Percentiles rank a stretch among this genome's conserved stretches.
Evolutionary conservation across 2,797 vertebrate genomes (phyloP).

Genomic region (Micrastur ruficollis): DNA sequence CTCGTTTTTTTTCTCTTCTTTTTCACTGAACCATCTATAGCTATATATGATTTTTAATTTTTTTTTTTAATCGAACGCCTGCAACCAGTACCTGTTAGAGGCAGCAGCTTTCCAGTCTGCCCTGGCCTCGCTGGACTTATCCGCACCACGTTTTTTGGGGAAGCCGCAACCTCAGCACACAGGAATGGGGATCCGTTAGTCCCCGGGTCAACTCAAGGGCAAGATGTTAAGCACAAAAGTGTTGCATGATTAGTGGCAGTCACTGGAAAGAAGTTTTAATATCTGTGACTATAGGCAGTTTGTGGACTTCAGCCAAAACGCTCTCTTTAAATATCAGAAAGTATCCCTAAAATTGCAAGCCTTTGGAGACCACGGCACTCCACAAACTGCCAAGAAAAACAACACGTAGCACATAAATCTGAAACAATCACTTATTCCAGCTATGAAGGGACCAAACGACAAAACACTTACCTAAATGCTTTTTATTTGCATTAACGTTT

Average conservation of each 20-base stretch:
- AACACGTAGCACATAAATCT: slow-evolving; percentile 24
- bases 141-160: not conserved
- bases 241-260: slow-evolving; percentile 53
- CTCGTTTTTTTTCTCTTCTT: not conserved
- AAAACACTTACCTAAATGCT: slow-evolving; percentile 42
- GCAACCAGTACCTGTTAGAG: not conserved
- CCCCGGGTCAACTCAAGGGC: slow-evolving; percentile 17
- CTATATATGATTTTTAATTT: not conserved
- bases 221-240: slow-evolving; percentile 43
- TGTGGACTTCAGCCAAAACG: slow-evolving; percentile 42
- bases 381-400: slow-evolving; percentile 34
- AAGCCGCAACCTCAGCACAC: not conserved
- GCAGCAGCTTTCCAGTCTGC: not conserved
- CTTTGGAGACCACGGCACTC: not conserved
- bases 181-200: slow-evolving; percentile 10
- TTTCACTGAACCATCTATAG: not conserved
- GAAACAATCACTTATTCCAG: slow-evolving; percentile 40
- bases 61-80: not conserved
- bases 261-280: slow-evolving; percentile 55
- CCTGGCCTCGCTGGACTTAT: not conserved
- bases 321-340: slow-evolving; percentile 53
- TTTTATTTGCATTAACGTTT: slow-evolving; percentile 22
- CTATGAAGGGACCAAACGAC: slow-evolving; percentile 28
- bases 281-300: slow-evolving; percentile 46
- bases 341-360: slow-evolving; percentile 48